Base-by-base conservation (phyloP, 2,113 vertebrate genomes). In the Rhinogobius similis region DNA sequence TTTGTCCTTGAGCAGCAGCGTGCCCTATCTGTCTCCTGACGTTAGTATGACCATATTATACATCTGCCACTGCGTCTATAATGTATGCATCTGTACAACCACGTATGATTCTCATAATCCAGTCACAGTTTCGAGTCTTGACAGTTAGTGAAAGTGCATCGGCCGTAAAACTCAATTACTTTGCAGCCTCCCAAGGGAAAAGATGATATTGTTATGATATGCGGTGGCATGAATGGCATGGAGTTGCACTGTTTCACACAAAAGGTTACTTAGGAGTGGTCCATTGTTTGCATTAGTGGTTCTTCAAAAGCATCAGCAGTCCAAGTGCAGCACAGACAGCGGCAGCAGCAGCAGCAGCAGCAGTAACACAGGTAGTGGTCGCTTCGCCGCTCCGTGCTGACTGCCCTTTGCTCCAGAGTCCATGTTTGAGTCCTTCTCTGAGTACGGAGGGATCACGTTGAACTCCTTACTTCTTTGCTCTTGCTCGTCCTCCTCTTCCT, bases 401-500 rank as follows among this genome's bases (percentile, higher is more conserved):
- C 85, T 87, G 46, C 87, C 90, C 41, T 73, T 70, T 8, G 88
- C 70, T 62, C 81, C 74, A 0, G 89, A 89, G 24, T 88, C 87
- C 18, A 70, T 75, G 65, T 80, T 80, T 10, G 88, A 84, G 78
- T 91, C 90, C 80, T 90, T 92, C 52, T 91, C 90, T 0, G 87
- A 90, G 67, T 89, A 92, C 0, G 89, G 86, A 0, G 89, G 89
- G 46, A 92, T 91, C 32, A 91, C 67, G 41, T 90, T 89, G 73
- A 91, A 91, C 66, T 91, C 74, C 16, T 86, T 72, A 10, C 68
- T 86, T 20, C 67, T 72, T 14, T 84, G 56, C 56, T 62, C 79
- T 67, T 86, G 81, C 21, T 68, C 69, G 20, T 76, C 69, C 26
- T 73, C 65, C 65, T 87, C 87, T 70, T 87, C 81, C 32, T 92